Percentiles rank a stretch among this genome's conserved stretches.
phyloP scores from a whole-genome alignment of 2,113 vertebrate genomes.

The Halcyon malimbica region DNA sequence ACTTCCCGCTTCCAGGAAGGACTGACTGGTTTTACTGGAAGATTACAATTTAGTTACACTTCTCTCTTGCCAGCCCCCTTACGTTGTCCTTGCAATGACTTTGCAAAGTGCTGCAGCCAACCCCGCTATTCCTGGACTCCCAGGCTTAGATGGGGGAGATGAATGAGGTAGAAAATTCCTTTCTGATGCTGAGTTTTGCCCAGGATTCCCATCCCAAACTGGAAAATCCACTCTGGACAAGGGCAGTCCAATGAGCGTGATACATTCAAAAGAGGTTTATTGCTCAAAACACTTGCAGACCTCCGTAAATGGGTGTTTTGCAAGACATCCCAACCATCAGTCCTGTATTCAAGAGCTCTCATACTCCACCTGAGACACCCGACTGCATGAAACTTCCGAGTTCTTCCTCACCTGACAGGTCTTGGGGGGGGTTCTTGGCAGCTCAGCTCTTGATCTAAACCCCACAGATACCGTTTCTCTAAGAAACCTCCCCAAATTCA shows the following conservation, averaged over 20 bases:
- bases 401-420: neutral
- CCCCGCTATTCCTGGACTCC: accelerated
- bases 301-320: neutral
- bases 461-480: neutral
- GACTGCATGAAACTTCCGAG: accelerated
- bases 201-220: neutral
- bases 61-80: neutral
- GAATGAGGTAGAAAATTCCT: neutral
- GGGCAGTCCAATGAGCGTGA: accelerated
- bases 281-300: neutral
- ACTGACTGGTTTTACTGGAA: neutral
- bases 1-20: neutral
- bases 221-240: neutral
- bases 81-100: neutral
- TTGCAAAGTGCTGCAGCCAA: neutral
- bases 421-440: neutral
- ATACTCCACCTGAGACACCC: neutral
- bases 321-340: neutral
- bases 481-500: neutral
- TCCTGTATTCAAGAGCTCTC: neutral
- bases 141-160: neutral
- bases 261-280: neutral
- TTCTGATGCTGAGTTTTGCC: neutral
- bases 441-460: neutral
- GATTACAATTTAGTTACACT: neutral